phyloP scores from a whole-genome alignment of 1,140 invertebrate genomes.

The Probaryconus sp. region DNA sequence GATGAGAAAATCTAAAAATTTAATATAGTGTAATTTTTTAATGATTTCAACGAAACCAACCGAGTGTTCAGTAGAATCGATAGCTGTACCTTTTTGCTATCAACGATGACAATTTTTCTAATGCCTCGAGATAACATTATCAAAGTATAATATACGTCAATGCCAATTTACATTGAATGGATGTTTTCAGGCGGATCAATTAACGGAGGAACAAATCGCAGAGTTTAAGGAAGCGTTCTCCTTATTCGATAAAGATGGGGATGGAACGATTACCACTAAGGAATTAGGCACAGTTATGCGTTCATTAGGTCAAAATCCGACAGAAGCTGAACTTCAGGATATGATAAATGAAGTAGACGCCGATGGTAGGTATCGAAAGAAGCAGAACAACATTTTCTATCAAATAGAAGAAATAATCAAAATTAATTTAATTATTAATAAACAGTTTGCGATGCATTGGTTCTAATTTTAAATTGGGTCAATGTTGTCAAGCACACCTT shows the following conservation, averaged over 20 bases:
- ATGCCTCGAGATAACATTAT: constrained; percentile 22
- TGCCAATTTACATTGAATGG: constrained; percentile 24
- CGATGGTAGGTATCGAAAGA: constrained; percentile 87
- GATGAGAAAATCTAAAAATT: too few species aligned
- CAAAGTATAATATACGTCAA: neutral
- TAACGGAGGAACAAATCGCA: constrained; percentile 98
- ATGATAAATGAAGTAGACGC: constrained; percentile 99
- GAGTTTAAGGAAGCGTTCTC: constrained; percentile 99
- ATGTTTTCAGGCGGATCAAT: constrained; percentile 91
- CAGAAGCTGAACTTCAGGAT: constrained; percentile 99
- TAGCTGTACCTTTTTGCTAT: constrained; percentile 30
- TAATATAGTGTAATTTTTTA: too few species aligned
- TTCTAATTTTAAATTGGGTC: constrained; percentile 19
- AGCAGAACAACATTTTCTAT: too few species aligned
- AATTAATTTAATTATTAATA: too few species aligned
- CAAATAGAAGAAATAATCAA: neutral
- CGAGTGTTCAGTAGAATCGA: constrained; percentile 18
- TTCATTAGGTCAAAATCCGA: constrained; percentile 99
- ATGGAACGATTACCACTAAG: constrained; percentile 99
- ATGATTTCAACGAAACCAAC: too few species aligned
- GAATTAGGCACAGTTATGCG: constrained; percentile 99
- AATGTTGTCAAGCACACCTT: constrained; percentile 45
- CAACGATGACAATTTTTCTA: constrained; percentile 34
- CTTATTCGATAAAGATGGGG: constrained; percentile 99
- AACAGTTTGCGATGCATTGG: too few species aligned